phyloP scores from a whole-genome alignment of 2,113 vertebrate genomes.

The Scopus umbretta region DNA sequence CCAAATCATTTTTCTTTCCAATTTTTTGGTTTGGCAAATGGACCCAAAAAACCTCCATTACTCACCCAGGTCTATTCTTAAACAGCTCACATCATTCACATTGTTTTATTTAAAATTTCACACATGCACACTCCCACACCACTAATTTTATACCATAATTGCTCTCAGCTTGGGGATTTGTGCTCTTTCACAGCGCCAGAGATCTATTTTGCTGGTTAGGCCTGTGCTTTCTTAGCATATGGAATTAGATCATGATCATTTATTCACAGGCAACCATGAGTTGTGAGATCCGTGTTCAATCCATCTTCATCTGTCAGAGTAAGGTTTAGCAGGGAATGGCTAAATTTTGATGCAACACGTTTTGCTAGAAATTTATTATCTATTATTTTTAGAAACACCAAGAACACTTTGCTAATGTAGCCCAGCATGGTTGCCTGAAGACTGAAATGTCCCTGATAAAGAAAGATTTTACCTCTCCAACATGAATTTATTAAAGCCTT shows the following conservation, averaged over 20 bases:
- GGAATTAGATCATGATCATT: not conserved
- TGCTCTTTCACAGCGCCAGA: not conserved
- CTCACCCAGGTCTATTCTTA: not conserved
- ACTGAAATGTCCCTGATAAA: not conserved
- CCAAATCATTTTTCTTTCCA: not conserved
- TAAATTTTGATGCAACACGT: not conserved
- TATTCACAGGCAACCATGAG: not conserved
- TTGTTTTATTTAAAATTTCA: conserved; percentile 10
- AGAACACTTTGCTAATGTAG: not conserved
- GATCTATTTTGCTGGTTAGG: not conserved
- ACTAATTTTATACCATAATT: conserved; percentile 2
- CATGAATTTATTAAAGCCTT: not conserved
- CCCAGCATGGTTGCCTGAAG: not conserved
- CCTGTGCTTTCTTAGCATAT: not conserved
- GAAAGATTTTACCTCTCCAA: not conserved
- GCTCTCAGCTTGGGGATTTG: conserved; percentile 6
- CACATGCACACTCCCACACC: conserved; percentile 1
- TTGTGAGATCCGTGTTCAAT: not conserved
- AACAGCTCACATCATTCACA: not conserved
- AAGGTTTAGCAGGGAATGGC: not conserved
- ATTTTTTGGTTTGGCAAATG: not conserved
- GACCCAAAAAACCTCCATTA: not conserved
- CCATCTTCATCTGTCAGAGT: not conserved
- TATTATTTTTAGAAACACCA: not conserved
- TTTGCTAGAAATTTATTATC: not conserved